A percentile compares a stretch with the other conserved stretches of the same genome.
Evolutionary conservation across 2,113 vertebrate genomes (phyloP).

Genomic region (Onychostruthus taczanowskii): DNA sequence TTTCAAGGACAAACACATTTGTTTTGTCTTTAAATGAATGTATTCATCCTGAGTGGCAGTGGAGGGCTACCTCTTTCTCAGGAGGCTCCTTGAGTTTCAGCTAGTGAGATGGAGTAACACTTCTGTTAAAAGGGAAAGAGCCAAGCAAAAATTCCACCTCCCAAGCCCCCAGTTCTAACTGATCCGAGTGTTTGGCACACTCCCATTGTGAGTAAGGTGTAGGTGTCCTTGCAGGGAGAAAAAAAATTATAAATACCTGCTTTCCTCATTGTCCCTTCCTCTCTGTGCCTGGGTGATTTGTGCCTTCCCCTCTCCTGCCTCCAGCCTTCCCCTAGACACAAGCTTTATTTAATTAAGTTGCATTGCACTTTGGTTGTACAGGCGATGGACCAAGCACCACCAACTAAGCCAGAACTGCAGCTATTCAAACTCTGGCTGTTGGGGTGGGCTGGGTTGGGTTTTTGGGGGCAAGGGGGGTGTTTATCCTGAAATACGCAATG

Average conservation of each 20-base stretch:
- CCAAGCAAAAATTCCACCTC: not conserved
- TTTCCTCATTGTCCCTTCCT: not conserved
- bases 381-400: not conserved
- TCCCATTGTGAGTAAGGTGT: not conserved
- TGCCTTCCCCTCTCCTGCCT: not conserved
- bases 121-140: not conserved
- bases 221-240: not conserved
- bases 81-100: not conserved
- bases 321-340: not conserved
- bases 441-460: not conserved
- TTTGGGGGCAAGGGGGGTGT: accelerated
- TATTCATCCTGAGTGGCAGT: not conserved
- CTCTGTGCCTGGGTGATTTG: not conserved
- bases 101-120: not conserved
- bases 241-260: not conserved
- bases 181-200: not conserved
- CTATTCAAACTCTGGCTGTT: not conserved
- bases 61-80: not conserved
- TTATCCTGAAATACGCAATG: not conserved
- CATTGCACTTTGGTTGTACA: not conserved
- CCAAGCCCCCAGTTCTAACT: not conserved
- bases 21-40: slow-evolving; percentile 21
- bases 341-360: not conserved
- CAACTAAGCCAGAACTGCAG: not conserved
- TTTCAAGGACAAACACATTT: slow-evolving; percentile 29